phyloP scores from a whole-genome alignment of 2,113 vertebrate species.

The Myotis davidii region DNA sequence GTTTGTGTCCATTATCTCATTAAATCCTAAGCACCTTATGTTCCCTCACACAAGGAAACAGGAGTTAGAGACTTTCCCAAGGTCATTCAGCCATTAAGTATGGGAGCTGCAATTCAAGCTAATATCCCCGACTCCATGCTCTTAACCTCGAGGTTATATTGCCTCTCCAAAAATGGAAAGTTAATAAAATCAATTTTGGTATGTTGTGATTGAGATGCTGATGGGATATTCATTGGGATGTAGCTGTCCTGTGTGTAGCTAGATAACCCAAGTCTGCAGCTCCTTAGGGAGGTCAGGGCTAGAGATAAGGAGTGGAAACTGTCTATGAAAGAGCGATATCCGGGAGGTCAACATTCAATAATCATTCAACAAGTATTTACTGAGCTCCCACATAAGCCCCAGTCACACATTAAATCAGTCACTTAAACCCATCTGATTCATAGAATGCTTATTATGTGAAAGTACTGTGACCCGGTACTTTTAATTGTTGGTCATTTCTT shows the following conservation, averaged over 20 bases:
- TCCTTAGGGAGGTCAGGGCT: not conserved
- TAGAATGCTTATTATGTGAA: not conserved
- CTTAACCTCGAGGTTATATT: not conserved
- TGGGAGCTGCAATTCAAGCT: not conserved
- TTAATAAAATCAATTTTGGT: conserved; percentile 15
- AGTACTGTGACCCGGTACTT: not conserved
- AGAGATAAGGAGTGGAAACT: not conserved
- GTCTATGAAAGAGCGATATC: not conserved
- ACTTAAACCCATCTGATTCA: not conserved
- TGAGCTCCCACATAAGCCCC: not conserved
- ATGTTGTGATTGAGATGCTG: not conserved
- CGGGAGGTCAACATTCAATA: not conserved
- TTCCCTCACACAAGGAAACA: conserved; percentile 21
- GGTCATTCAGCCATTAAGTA: not conserved
- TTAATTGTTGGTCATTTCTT: not conserved
- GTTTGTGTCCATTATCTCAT: conserved; percentile 28
- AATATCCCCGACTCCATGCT: not conserved
- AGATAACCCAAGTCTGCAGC: not conserved
- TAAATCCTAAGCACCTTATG: not conserved
- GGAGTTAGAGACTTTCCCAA: not conserved
- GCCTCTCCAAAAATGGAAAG: conserved; percentile 18
- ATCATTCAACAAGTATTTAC: conserved; percentile 25
- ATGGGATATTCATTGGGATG: not conserved
- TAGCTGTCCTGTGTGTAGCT: not conserved
- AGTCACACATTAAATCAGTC: not conserved